phyloP scores from a whole-genome alignment of 2,888 invertebrate species.

The Phortica okadai region DNA sequence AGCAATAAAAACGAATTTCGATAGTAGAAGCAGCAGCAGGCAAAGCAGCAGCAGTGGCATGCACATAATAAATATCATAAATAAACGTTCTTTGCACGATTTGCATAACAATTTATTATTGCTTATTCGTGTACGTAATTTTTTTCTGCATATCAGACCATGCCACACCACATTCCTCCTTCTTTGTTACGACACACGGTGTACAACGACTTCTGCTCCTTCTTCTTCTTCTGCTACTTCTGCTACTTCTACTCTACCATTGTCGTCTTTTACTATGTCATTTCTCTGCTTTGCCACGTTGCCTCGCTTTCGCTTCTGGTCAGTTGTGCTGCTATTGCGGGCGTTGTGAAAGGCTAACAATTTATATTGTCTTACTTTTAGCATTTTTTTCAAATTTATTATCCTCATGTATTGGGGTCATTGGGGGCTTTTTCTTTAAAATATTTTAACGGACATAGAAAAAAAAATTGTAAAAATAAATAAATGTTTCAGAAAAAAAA shows the following conservation, averaged over 20 bases:
- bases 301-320: neutral
- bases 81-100: slow-evolving; percentile 22
- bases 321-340: slow-evolving; percentile 21
- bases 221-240: neutral
- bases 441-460: neutral
- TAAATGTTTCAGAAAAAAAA: neutral
- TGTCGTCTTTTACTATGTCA: slow-evolving; percentile 3
- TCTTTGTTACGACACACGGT: neutral
- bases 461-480: slow-evolving; percentile 3
- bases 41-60: neutral
- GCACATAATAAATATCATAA: slow-evolving; percentile 21
- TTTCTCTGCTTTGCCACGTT: neutral
- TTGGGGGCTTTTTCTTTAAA: neutral
- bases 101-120: slow-evolving; percentile 28
- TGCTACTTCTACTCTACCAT: neutral
- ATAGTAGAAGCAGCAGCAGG: neutral
- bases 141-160: neutral
- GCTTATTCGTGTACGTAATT: neutral
- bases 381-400: slow-evolving; percentile 63
- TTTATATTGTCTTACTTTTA: slow-evolving; percentile 63
- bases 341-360: slow-evolving; percentile 42
- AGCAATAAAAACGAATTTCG: neutral
- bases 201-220: too few species aligned
- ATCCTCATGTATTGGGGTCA: slow-evolving; percentile 65
- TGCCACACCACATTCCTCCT: neutral